phyloP scores from a whole-genome alignment of 2,113 vertebrate species.

The Thunnus maccoyii region DNA sequence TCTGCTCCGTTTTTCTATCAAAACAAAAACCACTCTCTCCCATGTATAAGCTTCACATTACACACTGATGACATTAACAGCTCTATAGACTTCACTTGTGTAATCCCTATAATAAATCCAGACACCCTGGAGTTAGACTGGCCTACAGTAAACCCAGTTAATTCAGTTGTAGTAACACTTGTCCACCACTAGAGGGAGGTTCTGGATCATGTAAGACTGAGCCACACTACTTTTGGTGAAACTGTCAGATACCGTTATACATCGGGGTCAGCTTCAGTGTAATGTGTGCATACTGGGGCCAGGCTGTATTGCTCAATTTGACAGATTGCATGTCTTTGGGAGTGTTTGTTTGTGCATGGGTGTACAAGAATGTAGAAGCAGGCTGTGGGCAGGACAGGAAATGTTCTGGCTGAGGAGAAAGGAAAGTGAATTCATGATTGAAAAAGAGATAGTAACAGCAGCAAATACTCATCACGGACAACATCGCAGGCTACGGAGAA shows the following conservation, averaged over 20 bases:
- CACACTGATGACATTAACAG: background rate
- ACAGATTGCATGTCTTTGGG: constrained; percentile 5
- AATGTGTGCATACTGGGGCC: background rate
- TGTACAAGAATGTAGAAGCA: constrained; percentile 21
- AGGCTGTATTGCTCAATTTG: background rate
- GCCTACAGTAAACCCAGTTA: background rate
- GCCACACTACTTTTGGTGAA: background rate
- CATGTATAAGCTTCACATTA: background rate
- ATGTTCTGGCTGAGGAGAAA: constrained; percentile 60
- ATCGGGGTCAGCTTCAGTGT: background rate
- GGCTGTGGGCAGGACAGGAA: constrained; percentile 67
- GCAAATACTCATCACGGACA: constrained; percentile 34
- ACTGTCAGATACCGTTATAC: background rate
- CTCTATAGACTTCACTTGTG: background rate
- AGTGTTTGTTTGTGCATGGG: constrained; percentile 41
- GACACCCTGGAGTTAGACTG: background rate
- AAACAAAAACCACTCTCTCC: background rate
- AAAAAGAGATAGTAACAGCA: constrained; percentile 20
- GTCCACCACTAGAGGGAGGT: constrained; percentile 61
- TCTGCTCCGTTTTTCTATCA: background rate
- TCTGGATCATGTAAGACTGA: constrained; percentile 11
- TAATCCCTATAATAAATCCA: constrained; percentile 13
- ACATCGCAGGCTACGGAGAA: constrained; percentile 45
- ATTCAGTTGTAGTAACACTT: constrained; percentile 24
- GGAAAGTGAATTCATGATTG: constrained; percentile 49